Evolutionary conservation across 1,140 invertebrate genomes (phyloP).

Genomic region (Nephila pilipes): DNA sequence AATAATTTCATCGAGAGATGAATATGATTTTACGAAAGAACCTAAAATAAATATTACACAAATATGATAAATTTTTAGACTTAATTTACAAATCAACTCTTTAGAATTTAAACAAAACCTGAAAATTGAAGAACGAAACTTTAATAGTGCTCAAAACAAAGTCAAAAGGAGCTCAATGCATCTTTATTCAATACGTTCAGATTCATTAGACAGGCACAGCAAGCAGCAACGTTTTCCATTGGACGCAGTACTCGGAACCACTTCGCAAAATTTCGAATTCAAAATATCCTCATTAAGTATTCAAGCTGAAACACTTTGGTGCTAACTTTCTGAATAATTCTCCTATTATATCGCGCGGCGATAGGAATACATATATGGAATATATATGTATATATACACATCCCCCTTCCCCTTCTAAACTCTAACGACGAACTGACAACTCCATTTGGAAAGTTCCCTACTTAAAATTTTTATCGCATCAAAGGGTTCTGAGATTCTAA

Average conservation of each 20-base stretch:
- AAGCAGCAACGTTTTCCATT: not conserved
- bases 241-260: not conserved
- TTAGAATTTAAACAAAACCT: too few species aligned
- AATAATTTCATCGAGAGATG: too few species aligned
- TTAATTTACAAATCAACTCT: too few species aligned
- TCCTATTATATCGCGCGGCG: conserved; percentile 8
- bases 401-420: not conserved
- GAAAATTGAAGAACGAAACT: too few species aligned
- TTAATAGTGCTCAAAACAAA: too few species aligned
- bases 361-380: not conserved
- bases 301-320: conserved; percentile 23
- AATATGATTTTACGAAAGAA: too few species aligned
- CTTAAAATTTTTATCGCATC: conserved; percentile 37
- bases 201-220: not conserved
- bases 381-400: not conserved
- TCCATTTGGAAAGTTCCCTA: conserved; percentile 22
- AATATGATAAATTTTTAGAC: too few species aligned
- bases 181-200: not conserved
- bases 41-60: too few species aligned
- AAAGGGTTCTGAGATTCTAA: conserved; percentile 3
- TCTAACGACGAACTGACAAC: not conserved
- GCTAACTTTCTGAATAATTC: conserved; percentile 29
- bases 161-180: not conserved
- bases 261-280: not conserved
- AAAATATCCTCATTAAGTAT: conserved; percentile 9